Evolutionary conservation across 2,797 vertebrate genomes (phyloP).

Genomic region (Acropternis orthonyx): DNA sequence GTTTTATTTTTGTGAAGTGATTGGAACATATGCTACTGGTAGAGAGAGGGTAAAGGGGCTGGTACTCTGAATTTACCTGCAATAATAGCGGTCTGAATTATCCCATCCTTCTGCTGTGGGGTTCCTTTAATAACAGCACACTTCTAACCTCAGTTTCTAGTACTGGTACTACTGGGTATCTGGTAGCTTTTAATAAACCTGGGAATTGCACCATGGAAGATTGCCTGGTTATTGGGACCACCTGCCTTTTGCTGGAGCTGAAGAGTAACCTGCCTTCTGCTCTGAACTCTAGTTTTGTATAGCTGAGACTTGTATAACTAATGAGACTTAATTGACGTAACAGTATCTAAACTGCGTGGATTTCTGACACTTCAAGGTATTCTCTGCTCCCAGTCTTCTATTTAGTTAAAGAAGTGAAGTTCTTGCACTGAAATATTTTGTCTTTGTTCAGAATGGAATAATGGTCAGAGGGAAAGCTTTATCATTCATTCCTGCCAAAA

Average conservation of each 20-base stretch:
- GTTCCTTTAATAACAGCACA: not conserved
- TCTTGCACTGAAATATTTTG: not conserved
- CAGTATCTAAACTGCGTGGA: not conserved
- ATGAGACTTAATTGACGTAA: not conserved
- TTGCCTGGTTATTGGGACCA: not conserved
- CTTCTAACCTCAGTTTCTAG: not conserved
- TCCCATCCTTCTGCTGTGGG: not conserved
- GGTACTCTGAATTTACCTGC: not conserved
- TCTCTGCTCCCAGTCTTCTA: not conserved
- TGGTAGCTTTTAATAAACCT: not conserved
- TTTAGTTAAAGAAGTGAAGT: not conserved
- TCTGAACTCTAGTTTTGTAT: not conserved
- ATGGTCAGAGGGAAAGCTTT: not conserved
- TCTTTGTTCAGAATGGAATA: not conserved
- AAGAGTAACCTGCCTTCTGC: not conserved
- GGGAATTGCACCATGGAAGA: not conserved
- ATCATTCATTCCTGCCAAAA: slow-evolving; percentile 31
- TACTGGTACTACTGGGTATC: not conserved
- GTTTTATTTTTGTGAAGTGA: not conserved
- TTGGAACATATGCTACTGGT: fast-evolving
- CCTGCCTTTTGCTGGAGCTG: not conserved
- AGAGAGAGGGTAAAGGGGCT: not conserved
- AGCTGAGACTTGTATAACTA: not conserved
- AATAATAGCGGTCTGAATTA: not conserved
- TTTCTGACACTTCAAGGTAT: not conserved